Base-by-base conservation (phyloP, 2,888 invertebrate species). In the Drosophila kambysellisi region DNA sequence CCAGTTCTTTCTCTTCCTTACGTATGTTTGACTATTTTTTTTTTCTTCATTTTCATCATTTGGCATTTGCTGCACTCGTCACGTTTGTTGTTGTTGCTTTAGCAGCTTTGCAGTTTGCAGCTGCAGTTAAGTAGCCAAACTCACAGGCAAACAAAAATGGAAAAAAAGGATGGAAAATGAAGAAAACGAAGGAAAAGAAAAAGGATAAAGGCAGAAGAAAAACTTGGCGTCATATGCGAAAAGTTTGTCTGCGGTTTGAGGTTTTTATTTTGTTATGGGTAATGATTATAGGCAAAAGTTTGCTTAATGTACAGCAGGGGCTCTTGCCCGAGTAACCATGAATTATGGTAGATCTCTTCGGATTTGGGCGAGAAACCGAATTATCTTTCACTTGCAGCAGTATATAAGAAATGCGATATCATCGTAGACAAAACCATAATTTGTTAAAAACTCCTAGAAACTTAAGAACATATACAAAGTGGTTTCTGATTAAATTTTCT, bases 201-300 rank as follows among this genome's bases (percentile, higher is more conserved):
- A 65, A 30, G 20, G 30, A 32, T 46, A 43, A 57, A 57, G 57
- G 46, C 46, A 51, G 81, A 58, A 62, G 65, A 63, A 70, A 86
- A 88, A 86, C 83, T 85, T 85, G 89, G 87, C 84, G 82, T 85
- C 86, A 86, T 86, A 85, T 85, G 87, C 81, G 87, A 83, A 85
- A 85, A 85, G 87, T 85, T 85, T 88, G 84, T 79, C 84, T 86
- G 83, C 72, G 87, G 83, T 64, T 76, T 79, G 71, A 17, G 78
- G 74, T 68, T 74, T 83, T 72, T 73, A 79, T 76, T 74, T 76
- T 86, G 88, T 88, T 88, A 81, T 66, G 78, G 84, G 68, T 79
- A 86, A 83, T 88, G 83, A 88, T 79, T 79, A 85, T 88, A 83
- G 88, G 71, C 70, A 57, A 75, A 79, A 83, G 37, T 78, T 86